A percentile compares a stretch with the other conserved stretches of the same genome.
Evolutionary conservation across 1,140 invertebrate species (phyloP).

Genomic region (Bombus huntii): DNA sequence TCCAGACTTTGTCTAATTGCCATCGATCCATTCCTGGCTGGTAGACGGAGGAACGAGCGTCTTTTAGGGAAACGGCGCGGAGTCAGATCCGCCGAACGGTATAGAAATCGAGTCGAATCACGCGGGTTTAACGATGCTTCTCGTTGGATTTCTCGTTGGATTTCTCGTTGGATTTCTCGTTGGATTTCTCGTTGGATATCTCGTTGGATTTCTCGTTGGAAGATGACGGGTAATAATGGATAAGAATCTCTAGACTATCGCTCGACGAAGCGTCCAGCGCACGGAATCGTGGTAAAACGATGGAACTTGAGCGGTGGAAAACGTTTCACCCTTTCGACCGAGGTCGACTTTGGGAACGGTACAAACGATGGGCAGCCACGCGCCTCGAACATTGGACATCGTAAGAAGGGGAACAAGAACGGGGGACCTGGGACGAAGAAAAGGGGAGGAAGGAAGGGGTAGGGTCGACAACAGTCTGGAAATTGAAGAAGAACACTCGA

Average conservation of each 20-base stretch:
- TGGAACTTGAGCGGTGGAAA: background rate
- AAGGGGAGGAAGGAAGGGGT: too few species aligned
- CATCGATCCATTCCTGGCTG: background rate
- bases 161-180: too few species aligned
- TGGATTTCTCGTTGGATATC: too few species aligned
- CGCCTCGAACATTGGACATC: background rate
- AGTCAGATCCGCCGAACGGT: background rate
- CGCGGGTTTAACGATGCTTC: background rate
- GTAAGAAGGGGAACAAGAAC: background rate
- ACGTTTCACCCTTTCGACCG: background rate
- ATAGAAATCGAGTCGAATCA: background rate
- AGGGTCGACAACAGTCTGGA: constrained; percentile 3
- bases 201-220: too few species aligned
- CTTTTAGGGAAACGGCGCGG: background rate
- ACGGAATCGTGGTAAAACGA: background rate
- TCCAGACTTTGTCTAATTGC: background rate
- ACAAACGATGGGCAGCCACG: background rate
- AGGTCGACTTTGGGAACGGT: background rate
- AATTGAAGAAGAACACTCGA: constrained; percentile 9
- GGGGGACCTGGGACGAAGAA: background rate
- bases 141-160: background rate
- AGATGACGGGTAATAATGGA: too few species aligned
- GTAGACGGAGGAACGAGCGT: background rate
- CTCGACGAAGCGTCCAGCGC: too few species aligned
- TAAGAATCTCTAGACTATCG: too few species aligned